Evolutionary conservation across 2,113 vertebrate species (phyloP), one percentile per base, ranked within the genome.

Genomic region (Corapipo altera): DNA sequence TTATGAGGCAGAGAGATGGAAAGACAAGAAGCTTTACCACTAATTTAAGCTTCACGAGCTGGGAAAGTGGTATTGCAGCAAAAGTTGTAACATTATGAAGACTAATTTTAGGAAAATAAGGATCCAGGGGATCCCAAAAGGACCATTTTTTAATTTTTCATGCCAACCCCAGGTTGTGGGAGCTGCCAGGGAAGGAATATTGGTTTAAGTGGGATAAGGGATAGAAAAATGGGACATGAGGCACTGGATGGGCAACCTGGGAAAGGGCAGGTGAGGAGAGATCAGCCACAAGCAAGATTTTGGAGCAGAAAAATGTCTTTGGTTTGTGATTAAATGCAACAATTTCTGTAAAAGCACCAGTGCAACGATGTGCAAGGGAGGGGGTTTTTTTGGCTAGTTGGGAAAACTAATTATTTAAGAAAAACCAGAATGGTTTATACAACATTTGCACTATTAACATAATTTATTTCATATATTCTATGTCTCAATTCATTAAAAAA

Each of bases 381-480:
- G 20, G 5, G 27, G 2, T n/a, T 1, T 19, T 46, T 6, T n/a
- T n/a, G 3, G 52, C 6, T 5, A 4, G 4, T 33, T 54, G 23
- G 11, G 44, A 35, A 76, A 86, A 13, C 0, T 2, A 2, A 23
- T 35, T 11, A 6, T 11, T 41, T 20, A 12, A 59, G 55, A 65
- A 15, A 8, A 7, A 16, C 24, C 35, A 46, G 8, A 57, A 19
- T 1, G 12, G 4, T 15, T 84, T 70, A 55, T 15, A 33, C 22
- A 59, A 24, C 32, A n/a, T 24, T 72, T 66, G 8, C 12, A 21
- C 35, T 6, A 48, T 15, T 46, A 28, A 18, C 27, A 30, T 12
- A 26, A 8, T 61, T 37, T 32, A 28, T 33, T 66, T 41, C 58
- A 66, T 11, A 6, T 7, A 35, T 5, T 27, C 23, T 16, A 5